These are phyloP conservation scores for Schlechtendalia chinensis DNA, from an alignment of 1,140 invertebrate species.

Conservation along the genomic window DNA sequence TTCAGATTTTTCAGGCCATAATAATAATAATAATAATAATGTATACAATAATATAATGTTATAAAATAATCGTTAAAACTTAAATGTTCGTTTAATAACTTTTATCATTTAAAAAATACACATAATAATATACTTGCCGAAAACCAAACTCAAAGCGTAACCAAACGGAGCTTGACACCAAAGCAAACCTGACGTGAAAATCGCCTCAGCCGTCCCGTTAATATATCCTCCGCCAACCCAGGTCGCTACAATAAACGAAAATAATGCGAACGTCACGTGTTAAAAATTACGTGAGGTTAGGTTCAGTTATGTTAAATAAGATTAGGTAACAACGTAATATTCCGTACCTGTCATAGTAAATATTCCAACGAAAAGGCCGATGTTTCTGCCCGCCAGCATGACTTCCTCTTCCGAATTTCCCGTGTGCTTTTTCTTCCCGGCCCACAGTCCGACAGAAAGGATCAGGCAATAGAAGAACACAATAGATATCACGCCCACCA, in stretches of 20 bases:
- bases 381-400: conserved; percentile 93
- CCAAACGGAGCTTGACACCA: conserved; percentile 98
- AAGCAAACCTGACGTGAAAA: conserved; percentile 85
- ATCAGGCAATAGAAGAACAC: conserved; percentile 92
- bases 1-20: too few relatives aligned
- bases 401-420: conserved; percentile 91
- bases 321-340: too few relatives aligned
- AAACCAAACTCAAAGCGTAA: conserved; percentile 89
- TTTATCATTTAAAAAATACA: background rate
- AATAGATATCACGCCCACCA: conserved; percentile 87
- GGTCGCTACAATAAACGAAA: conserved; percentile 74
- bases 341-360: conserved; percentile 93
- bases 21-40: too few relatives aligned
- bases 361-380: conserved; percentile 93
- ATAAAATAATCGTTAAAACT: too few relatives aligned
- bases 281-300: too few relatives aligned
- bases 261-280: too few relatives aligned
- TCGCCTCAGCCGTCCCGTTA: conserved; percentile 95
- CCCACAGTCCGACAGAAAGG: conserved; percentile 91
- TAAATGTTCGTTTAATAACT: too few relatives aligned
- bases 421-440: conserved; percentile 82
- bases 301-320: too few relatives aligned
- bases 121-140: conserved; percentile 65
- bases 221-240: conserved; percentile 99
- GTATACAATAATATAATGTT: too few relatives aligned